phyloP scores from a whole-genome alignment of 2,113 vertebrate genomes.

The Paradoxurus hermaphroditus region DNA sequence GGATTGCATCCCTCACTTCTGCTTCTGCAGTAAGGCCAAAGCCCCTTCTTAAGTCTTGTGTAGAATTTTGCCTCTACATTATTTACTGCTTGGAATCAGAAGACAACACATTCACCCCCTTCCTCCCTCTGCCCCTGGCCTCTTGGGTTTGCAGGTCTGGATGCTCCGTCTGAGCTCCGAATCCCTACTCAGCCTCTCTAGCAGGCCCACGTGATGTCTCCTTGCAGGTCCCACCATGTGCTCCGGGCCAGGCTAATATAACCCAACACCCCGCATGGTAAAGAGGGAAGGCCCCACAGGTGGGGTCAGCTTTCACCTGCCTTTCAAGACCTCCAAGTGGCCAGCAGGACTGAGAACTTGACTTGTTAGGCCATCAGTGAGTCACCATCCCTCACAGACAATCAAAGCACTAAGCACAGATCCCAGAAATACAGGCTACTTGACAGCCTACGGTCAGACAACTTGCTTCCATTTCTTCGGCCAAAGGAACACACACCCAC shows the following conservation, averaged over 20 bases:
- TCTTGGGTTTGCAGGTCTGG: not conserved
- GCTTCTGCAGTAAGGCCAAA: slow-evolving; percentile 25
- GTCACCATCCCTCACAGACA: not conserved
- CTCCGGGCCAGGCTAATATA: not conserved
- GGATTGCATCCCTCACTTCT: not conserved
- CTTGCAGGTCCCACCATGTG: not conserved
- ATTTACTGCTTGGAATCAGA: slow-evolving; percentile 11
- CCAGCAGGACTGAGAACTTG: not conserved
- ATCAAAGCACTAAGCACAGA: not conserved
- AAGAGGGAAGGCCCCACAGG: not conserved
- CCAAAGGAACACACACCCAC: not conserved
- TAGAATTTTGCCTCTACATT: not conserved
- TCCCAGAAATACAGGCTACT: not conserved
- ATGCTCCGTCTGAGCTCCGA: not conserved
- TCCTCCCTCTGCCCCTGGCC: not conserved
- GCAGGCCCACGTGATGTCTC: not conserved
- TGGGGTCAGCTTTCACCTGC: not conserved
- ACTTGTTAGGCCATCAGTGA: not conserved
- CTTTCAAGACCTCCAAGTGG: not conserved
- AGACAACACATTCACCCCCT: not conserved
- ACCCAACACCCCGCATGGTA: not conserved
- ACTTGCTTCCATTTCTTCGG: not conserved
- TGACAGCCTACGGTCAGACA: too few species aligned
- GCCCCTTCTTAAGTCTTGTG: not conserved
- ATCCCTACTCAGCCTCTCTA: not conserved